Evolutionary conservation across 1,140 invertebrate species (phyloP).

Genomic region (Drosophila dunni): DNA sequence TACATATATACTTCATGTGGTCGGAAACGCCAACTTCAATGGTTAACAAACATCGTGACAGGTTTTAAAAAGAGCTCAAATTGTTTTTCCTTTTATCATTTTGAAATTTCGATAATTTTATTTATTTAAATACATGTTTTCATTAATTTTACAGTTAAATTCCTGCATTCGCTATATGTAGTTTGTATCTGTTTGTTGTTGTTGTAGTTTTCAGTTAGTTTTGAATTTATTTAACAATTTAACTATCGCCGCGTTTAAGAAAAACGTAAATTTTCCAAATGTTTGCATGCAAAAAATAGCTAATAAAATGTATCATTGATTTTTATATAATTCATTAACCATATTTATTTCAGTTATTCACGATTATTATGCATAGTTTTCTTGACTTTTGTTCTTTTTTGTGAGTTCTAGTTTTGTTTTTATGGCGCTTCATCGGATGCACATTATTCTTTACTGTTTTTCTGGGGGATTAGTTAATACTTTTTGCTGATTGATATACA

Average conservation of each 20-base stretch:
- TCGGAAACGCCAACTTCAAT: too few species aligned
- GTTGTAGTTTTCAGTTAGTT: conserved; percentile 45
- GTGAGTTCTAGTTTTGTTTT: conserved; percentile 1
- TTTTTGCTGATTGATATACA: conserved; percentile 49
- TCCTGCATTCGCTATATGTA: conserved; percentile 82
- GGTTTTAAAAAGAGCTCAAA: too few species aligned
- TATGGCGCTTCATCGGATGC: conserved; percentile 44
- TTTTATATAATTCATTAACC: conserved; percentile 38
- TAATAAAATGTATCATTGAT: conserved; percentile 37
- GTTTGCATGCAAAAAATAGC: conserved; percentile 57
- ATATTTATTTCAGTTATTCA: conserved; percentile 31
- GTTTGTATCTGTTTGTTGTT: conserved; percentile 58
- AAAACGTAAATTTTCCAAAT: conserved; percentile 54
- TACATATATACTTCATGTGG: too few species aligned
- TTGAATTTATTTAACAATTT: conserved; percentile 77
- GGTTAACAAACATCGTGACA: too few species aligned
- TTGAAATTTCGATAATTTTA: conserved; percentile 72
- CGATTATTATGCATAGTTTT: conserved; percentile 18
- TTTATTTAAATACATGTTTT: conserved; percentile 79
- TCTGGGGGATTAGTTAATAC: conserved; percentile 47
- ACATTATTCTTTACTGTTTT: conserved; percentile 29
- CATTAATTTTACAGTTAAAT: conserved; percentile 80
- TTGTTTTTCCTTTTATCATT: conserved; percentile 1
- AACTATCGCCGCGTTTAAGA: conserved; percentile 70
- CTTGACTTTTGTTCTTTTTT: conserved; percentile 15